Evolutionary conservation across 2,113 vertebrate genomes (phyloP), one percentile per base, ranked within the genome.

Genomic region (Vireo altiloquus): DNA sequence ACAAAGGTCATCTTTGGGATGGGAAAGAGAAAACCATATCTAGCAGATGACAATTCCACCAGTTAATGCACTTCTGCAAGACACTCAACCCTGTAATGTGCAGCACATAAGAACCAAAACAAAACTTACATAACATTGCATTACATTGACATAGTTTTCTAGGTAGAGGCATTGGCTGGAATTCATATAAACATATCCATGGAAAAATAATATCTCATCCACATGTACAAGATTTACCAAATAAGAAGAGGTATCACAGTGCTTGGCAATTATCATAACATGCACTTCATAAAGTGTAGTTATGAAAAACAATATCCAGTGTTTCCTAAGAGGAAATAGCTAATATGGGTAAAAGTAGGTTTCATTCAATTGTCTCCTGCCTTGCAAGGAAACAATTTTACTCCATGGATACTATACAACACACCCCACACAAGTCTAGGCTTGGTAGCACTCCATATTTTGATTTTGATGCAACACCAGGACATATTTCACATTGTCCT

Each of bases 191-290:
- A 96, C 90, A 93, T 30, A 86, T 27, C 77, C 89, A 81, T 84
- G 94, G 93, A 96, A 97, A 95, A 94, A 86, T 80, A 93, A 83
- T 93, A 57, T 53, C 60, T 96, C 90, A 96, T 86, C 88, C 60
- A 75, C 88, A 71, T 19, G 11, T 60, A 57, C 75, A 86, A 86
- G 63, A 83, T 80, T 83, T 93, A 81, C 95, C 93, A 95, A 95
- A 96, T 93, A 95, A 84, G 82, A 91, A 95, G 65, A 74, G 81
- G 85, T 30, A 88, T 59, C 63, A 70, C 64, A 88, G 75, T 1
- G 0, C 82, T 94, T 92, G 68, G 81, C 76, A 82, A 63, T 92
- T 95, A 92, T 39, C 59, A 56, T 84, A 88, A 37, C 40, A 69
- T 21, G 25, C 1, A 23, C 82, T 94, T 92, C 87, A 83, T 60